phyloP scores from a whole-genome alignment of 2,888 invertebrate species.

The Furcula furcula region DNA sequence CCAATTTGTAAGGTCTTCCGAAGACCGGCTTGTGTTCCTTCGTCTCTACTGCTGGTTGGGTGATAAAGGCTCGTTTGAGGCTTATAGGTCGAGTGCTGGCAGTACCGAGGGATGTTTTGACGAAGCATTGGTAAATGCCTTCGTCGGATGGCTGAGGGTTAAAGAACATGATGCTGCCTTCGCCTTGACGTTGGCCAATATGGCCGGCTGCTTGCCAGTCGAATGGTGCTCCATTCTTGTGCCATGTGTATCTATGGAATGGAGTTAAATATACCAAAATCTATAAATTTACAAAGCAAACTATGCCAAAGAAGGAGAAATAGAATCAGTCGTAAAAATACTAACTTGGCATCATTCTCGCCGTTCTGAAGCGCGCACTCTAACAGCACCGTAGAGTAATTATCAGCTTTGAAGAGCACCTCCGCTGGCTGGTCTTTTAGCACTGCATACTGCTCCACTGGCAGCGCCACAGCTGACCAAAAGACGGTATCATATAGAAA shows the following conservation, averaged over 20 bases:
- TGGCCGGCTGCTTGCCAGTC: conserved; percentile 26
- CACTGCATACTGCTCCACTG: conserved; percentile 38
- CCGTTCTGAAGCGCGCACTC: conserved; percentile 44
- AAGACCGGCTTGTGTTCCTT: conserved; percentile 49
- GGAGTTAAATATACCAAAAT: too few relatives aligned
- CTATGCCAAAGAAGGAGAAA: too few relatives aligned
- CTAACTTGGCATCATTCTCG: conserved; percentile 44
- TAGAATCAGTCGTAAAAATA: too few relatives aligned
- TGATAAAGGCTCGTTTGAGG: conserved; percentile 45
- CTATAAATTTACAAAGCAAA: too few relatives aligned
- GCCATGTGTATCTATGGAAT: conserved; percentile 54
- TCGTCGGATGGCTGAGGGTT: conserved; percentile 48
- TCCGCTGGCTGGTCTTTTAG: conserved; percentile 44
- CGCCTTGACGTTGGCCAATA: conserved; percentile 38
- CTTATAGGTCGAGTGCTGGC: conserved; percentile 48
- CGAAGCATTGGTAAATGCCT: conserved; percentile 58
- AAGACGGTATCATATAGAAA: too few relatives aligned
- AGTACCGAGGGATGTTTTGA: conserved; percentile 42
- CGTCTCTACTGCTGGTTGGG: conserved; percentile 29
- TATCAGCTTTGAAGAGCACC: conserved; percentile 44
- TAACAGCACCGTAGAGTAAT: conserved; percentile 34
- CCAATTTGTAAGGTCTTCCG: conserved; percentile 55
- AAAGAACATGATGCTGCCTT: conserved; percentile 51
- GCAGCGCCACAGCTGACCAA: conserved; percentile 29
- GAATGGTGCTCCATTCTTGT: conserved; percentile 48